Evolutionary conservation across 2,888 invertebrate species (phyloP).

Genomic region (Geophilus truncorum): DNA sequence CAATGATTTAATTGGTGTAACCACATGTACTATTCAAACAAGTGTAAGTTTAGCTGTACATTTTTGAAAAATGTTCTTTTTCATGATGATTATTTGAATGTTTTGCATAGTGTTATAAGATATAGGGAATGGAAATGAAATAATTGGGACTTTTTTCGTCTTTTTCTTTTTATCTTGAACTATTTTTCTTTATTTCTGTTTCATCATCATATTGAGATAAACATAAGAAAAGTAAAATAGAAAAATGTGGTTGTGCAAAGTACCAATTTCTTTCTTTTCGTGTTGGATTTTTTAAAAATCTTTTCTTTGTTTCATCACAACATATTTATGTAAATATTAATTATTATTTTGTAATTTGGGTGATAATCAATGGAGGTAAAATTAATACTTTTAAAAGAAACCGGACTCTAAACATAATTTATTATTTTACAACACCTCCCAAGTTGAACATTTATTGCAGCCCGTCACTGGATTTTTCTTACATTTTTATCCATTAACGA

Average conservation of each 20-base stretch:
- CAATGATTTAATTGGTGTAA: conserved; percentile 28
- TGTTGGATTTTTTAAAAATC: neutral
- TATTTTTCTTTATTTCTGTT: neutral
- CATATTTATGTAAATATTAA: conserved; percentile 19
- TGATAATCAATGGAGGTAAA: conserved; percentile 19
- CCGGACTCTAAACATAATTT: neutral
- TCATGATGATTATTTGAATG: conserved; percentile 16
- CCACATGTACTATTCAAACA: neutral
- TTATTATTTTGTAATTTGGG: conserved; percentile 14
- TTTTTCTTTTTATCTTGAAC: neutral
- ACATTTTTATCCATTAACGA: neutral
- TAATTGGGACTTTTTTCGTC: neutral
- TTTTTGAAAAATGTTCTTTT: neutral
- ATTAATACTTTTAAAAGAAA: conserved; percentile 22
- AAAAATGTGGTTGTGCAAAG: conserved; percentile 1
- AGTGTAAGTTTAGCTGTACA: conserved; percentile 29
- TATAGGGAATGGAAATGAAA: conserved; percentile 25
- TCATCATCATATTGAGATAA: neutral
- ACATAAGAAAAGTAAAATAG: neutral
- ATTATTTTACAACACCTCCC: neutral
- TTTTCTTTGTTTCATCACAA: neutral
- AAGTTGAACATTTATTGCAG: neutral
- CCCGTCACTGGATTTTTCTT: neutral
- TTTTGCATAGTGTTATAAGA: conserved; percentile 22
- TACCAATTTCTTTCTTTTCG: neutral